A percentile compares a stretch with the other conserved stretches of the same genome.
Evolutionary conservation across 1,140 invertebrate genomes (phyloP).

Genomic region (Camponotus vicinus): DNA sequence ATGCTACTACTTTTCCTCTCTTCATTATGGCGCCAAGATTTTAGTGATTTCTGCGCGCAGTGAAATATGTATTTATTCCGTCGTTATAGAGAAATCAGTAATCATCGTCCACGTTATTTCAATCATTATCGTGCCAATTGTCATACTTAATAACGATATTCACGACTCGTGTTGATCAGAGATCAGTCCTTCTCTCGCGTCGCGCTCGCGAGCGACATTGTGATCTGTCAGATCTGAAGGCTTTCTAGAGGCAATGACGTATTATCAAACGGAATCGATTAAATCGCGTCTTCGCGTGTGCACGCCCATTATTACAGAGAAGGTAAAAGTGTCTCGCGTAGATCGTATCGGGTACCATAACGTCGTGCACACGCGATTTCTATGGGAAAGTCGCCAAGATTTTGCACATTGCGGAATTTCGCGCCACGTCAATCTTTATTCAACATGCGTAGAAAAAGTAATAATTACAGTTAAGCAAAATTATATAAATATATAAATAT

Average conservation of each 20-base stretch:
- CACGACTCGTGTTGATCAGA: constrained; percentile 9
- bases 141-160: constrained; percentile 36
- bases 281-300: constrained; percentile 39
- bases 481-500: too few relatives aligned
- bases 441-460: neutral
- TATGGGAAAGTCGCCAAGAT: constrained; percentile 40
- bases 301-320: constrained; percentile 7
- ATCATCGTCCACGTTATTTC: constrained; percentile 18
- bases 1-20: neutral
- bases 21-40: neutral
- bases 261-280: constrained; percentile 54
- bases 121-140: constrained; percentile 29
- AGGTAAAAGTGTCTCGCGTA: constrained; percentile 48
- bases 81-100: constrained; percentile 35
- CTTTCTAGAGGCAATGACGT: constrained; percentile 37
- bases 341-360: constrained; percentile 21
- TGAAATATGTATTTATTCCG: neutral
- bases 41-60: neutral
- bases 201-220: neutral
- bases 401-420: constrained; percentile 18
- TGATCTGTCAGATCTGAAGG: constrained; percentile 11
- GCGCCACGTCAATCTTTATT: neutral
- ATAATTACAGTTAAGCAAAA: neutral
- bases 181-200: too few relatives aligned
- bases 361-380: constrained; percentile 28